These are phyloP conservation scores for Podarcis lilfordi DNA, from an alignment of 2,797 vertebrate genomes.

Conservation along the genomic window DNA sequence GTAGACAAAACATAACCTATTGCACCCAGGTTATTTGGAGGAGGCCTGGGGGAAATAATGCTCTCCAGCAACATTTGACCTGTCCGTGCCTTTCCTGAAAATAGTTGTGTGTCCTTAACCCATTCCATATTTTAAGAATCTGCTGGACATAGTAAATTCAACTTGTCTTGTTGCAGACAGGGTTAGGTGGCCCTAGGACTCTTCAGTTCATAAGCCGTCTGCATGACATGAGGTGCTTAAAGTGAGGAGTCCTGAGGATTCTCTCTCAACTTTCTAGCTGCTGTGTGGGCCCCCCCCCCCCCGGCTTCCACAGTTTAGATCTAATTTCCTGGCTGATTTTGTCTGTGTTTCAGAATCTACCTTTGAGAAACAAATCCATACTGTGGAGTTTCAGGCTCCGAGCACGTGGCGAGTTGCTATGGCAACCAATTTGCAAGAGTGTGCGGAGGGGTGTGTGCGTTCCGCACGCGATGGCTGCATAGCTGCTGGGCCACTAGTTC, in stretches of 20 bases:
- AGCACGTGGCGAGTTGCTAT: slow-evolving; percentile 26
- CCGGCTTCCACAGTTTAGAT: background rate
- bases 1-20: background rate
- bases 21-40: background rate
- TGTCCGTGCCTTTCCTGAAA: background rate
- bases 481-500: background rate
- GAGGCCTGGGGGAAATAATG: background rate
- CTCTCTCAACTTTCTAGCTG: background rate
- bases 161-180: background rate
- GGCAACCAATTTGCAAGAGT: slow-evolving; percentile 23
- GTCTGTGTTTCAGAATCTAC: slow-evolving; percentile 15
- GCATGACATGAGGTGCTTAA: no score
- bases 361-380: slow-evolving; percentile 21
- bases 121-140: background rate
- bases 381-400: background rate
- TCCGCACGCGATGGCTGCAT: no score
- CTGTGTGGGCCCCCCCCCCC: background rate
- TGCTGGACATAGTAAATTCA: background rate
- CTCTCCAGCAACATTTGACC: background rate
- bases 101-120: background rate
- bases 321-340: background rate
- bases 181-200: background rate
- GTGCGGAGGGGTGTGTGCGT: background rate
- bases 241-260: background rate
- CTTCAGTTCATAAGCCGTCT: background rate